Base-by-base conservation (phyloP, 1,140 invertebrate species). In the Heliconius eleuchia region DNA sequence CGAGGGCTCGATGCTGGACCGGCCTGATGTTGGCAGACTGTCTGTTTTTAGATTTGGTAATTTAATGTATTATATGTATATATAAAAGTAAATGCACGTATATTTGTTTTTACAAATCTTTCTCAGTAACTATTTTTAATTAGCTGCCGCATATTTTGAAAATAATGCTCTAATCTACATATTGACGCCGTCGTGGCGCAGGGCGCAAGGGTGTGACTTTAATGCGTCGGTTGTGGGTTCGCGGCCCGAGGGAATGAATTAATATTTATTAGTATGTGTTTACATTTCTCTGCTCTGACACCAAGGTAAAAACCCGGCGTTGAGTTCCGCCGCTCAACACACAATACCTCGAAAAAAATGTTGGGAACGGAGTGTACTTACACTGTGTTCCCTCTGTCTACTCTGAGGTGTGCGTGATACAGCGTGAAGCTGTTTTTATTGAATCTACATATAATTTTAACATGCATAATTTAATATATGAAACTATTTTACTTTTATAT, bases 1-100 rank as follows among this genome's bases (percentile, higher is more conserved):
- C 50, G 94, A 96, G 42, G 96, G 96, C 83, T 95, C 96, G 91
- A 96, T 97, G 87, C 96, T 95, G 79, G 96, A 96, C 96, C 94
- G 95, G 84, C 94, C 89, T 1, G 90, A 89, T 60, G 55, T 89
- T 19, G 90, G 91, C 13, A 81, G 92, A 73, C 57, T 93, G 0
- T 87, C 88, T 5, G 83, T 92, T 46, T 84, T 92, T 11, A 84
- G 88, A 77, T 91, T 92, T 80, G 92, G 92, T 94, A 81, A 87
- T 66, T 16, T 66, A 27, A 13, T 66, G 13, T 66, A 16, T 27
- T 27, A 27, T 27, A 27, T 27, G 11, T 66, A 46, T 13, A 5
- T 30, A 13, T 27, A 66, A 18, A 18, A 23, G 9, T 11, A 1
- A 3, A 60, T 9, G n/a, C 27, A 60, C 1, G 55, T 23, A 60